A percentile compares a stretch with the other conserved stretches of the same genome.
phyloP scores from a whole-genome alignment of 1,140 invertebrate genomes.

The Hycleus cichorii region DNA sequence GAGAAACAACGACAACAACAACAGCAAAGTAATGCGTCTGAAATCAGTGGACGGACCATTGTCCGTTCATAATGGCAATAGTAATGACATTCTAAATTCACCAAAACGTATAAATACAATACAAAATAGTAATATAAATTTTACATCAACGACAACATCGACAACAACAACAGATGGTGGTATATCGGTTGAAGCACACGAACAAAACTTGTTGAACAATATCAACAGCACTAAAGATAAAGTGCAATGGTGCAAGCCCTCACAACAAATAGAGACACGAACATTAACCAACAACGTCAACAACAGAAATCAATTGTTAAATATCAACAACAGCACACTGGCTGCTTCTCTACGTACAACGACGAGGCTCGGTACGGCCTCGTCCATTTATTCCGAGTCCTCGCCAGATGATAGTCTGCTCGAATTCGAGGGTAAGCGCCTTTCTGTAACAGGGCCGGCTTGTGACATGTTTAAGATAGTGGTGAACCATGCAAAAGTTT shows the following conservation, averaged over 20 bases:
- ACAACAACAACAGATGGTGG: conserved; percentile 19
- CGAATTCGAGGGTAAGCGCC: conserved; percentile 35
- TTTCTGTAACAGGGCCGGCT: no score
- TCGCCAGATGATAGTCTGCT: conserved; percentile 40
- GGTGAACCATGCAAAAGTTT: no score
- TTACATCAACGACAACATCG: conserved; percentile 14
- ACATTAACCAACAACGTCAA: conserved; percentile 33
- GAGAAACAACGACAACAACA: no score
- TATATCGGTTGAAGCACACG: conserved; percentile 6
- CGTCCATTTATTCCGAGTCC: conserved; percentile 33
- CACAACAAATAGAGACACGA: conserved; percentile 23
- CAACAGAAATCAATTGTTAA: conserved; percentile 29
- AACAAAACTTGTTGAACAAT: conserved; percentile 26
- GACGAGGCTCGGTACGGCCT: conserved; percentile 24
- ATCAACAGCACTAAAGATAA: conserved; percentile 28
- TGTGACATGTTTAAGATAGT: no score
- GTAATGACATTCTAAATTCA: conserved; percentile 33
- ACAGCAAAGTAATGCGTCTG: conserved; percentile 31
- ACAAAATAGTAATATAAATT: conserved; percentile 36
- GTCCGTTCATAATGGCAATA: conserved; percentile 37
- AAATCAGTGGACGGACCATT: conserved; percentile 36
- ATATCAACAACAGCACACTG: conserved; percentile 39
- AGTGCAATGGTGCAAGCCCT: conserved; percentile 39
- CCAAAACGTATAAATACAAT: conserved; percentile 38
- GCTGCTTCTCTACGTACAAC: conserved; percentile 30